Evolutionary conservation across 2,797 vertebrate genomes (phyloP).

Genomic region (Coluber constrictor): DNA sequence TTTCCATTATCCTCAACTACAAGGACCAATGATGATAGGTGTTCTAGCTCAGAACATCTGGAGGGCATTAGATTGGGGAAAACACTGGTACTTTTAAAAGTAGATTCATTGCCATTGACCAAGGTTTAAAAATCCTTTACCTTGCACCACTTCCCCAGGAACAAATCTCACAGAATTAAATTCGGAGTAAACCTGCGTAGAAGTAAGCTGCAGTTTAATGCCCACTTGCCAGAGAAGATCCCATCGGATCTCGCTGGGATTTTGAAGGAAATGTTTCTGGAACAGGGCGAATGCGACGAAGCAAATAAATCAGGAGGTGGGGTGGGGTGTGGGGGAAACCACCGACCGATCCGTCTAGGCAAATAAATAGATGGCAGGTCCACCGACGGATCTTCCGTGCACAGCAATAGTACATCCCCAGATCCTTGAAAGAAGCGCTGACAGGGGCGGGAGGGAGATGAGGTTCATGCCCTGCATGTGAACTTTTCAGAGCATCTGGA

Average conservation of each 20-base stretch:
- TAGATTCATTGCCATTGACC: neutral
- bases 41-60: neutral
- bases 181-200: constrained; percentile 16
- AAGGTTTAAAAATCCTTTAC: neutral
- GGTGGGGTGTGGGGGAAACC: no score
- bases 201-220: neutral
- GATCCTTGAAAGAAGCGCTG: neutral
- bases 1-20: neutral
- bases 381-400: neutral
- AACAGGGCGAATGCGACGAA: neutral
- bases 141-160: neutral
- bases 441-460: neutral
- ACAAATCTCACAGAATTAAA: neutral
- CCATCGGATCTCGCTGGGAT: neutral
- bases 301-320: neutral
- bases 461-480: neutral
- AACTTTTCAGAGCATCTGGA: neutral
- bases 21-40: neutral
- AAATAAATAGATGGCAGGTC: neutral
- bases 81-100: neutral
- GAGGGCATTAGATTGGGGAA: neutral
- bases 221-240: neutral
- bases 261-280: neutral
- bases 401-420: neutral
- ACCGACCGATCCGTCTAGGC: neutral